Base-by-base conservation (phyloP, 2,797 vertebrate genomes). In the Melanitta fusca region DNA sequence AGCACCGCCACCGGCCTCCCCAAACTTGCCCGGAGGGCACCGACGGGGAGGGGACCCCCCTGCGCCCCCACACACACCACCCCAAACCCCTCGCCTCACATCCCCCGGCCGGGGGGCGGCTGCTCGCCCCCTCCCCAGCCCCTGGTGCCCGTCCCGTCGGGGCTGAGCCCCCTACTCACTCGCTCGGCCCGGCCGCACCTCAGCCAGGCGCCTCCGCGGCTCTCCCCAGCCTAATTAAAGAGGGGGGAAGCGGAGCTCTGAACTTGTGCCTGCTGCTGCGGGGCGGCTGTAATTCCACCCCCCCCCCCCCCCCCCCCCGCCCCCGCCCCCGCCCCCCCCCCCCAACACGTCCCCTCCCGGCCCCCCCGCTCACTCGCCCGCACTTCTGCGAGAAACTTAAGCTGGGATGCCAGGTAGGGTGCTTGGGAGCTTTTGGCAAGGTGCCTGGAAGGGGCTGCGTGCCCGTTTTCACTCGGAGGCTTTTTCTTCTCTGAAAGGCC, bases 321-420 rank as follows among this genome's bases (percentile, higher is more conserved):
- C 41, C 41, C 41, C 41, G 41, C 2, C 41, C 41, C 41, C 41
- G 15, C 14, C 11, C 21, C 21, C 21, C 47, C 47, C 22, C 11
- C 21, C 21, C 6, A 49, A 24, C 47, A 49, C 47, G 21, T 49
- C 47, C 47, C 22, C 47, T 49, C 47, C 47, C 47, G 47, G 47
- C 47, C 47, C 47, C 47, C 47, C 47, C 47, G 47, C 47, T 49
- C 47, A 49, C 22, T 49, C 47, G 47, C 47, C 47, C 47, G 47
- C 47, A 49, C 47, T 49, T 49, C 47, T 49, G 47, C 47, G 47
- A 49, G 47, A 49, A 98, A 98, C 97, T 98, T 97, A 98, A 98
- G 98, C 98, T 96, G 92, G 98, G 98, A 97, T 98, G 98, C 97
- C 98, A 98, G 98, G 98, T 98, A 98, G 98, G 98, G 98, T 98